These are phyloP conservation scores for Salvelinus fontinalis DNA, from an alignment of 2,113 vertebrate genomes.

Conservation along the genomic window DNA sequence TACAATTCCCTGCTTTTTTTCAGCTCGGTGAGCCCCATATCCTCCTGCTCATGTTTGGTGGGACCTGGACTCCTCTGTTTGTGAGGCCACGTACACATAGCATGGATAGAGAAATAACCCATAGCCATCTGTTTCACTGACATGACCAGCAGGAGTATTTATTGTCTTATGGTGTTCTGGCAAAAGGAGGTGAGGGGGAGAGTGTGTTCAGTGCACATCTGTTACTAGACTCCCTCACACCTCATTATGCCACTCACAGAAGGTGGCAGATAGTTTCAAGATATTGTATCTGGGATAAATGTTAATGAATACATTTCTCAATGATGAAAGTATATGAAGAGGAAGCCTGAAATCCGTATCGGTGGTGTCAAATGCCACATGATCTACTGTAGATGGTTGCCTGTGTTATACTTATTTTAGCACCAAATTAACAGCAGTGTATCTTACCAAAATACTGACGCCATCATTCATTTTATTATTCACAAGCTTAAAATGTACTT, in stretches of 20 bases:
- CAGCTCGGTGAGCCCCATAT: not conserved
- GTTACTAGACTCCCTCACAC: not conserved
- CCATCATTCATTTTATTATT: not conserved
- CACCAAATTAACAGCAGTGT: not conserved
- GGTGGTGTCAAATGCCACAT: not conserved
- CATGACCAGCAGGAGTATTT: constrained; percentile 40
- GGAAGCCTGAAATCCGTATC: not conserved
- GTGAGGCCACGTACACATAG: not conserved
- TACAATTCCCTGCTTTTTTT: not conserved
- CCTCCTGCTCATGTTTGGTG: not conserved
- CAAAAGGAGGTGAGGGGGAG: constrained; percentile 9
- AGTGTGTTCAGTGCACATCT: not conserved
- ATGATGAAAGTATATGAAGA: not conserved
- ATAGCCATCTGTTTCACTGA: constrained; percentile 19
- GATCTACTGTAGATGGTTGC: no score
- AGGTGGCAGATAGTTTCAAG: constrained; percentile 32
- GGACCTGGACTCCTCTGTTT: not conserved
- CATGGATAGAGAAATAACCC: not conserved
- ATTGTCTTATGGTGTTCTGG: constrained; percentile 26
- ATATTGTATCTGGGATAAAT: constrained; percentile 27
- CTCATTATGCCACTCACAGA: not conserved
- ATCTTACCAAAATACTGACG: not conserved
- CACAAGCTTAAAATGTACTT: not conserved
- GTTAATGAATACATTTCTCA: constrained; percentile 1
- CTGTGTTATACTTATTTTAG: no score